These are phyloP conservation scores for Thryonomys swinderianus DNA, from an alignment of 2,113 vertebrate species.

Conservation along the genomic window DNA sequence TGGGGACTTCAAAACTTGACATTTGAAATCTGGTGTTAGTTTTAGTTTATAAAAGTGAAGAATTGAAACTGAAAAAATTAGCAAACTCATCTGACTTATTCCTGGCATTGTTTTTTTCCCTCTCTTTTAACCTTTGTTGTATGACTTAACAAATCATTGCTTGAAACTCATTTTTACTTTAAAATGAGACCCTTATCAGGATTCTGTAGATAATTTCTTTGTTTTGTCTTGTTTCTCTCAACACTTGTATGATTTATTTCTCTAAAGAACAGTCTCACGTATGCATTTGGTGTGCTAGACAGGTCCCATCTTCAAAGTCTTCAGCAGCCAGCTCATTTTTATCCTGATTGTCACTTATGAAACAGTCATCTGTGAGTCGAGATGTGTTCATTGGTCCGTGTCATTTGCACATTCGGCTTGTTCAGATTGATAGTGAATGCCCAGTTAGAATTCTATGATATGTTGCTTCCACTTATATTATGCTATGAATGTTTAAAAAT, in stretches of 20 bases:
- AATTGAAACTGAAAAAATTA: background rate
- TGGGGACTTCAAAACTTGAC: constrained; percentile 27
- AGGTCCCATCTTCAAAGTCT: background rate
- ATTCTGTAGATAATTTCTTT: background rate
- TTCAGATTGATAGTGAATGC: background rate
- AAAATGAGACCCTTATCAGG: background rate
- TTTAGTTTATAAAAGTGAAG: background rate
- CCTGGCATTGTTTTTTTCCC: background rate
- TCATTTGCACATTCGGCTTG: background rate
- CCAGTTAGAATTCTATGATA: background rate
- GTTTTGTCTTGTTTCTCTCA: background rate
- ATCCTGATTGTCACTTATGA: background rate
- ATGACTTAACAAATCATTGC: background rate
- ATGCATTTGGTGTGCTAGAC: background rate
- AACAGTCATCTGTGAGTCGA: background rate
- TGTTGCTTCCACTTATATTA: background rate
- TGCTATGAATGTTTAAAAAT: background rate
- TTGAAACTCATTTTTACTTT: background rate
- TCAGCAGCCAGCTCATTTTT: background rate
- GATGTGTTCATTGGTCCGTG: background rate
- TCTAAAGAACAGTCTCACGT: too few species aligned
- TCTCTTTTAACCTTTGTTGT: background rate
- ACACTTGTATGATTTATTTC: background rate
- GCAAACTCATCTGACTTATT: background rate
- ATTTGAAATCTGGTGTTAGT: constrained; percentile 39